Evolutionary conservation across 2,888 invertebrate species (phyloP).

Genomic region (Capitulum mitella): DNA sequence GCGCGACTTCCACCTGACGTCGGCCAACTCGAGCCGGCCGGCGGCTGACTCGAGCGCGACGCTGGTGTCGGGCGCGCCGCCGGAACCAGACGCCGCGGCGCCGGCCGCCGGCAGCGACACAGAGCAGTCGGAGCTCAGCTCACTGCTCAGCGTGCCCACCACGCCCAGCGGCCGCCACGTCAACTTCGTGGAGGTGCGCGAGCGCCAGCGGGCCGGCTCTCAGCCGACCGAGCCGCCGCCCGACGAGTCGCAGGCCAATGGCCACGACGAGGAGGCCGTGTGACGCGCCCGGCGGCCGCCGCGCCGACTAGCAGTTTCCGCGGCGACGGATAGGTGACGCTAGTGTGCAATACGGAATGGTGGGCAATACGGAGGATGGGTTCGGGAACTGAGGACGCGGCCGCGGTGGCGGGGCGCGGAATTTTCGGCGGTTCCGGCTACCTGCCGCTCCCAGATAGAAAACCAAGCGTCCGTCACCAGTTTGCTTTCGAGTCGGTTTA

Average conservation of each 20-base stretch:
- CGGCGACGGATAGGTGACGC: neutral
- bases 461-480: neutral
- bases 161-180: conserved; percentile 7
- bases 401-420: neutral
- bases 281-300: neutral
- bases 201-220: neutral
- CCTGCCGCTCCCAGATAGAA: neutral
- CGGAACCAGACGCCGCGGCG: neutral
- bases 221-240: neutral
- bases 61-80: neutral
- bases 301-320: neutral
- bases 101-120: neutral
- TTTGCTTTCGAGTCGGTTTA: neutral
- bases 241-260: neutral
- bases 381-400: neutral
- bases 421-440: neutral
- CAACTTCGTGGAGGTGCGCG: conserved; percentile 13
- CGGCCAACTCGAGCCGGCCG: neutral
- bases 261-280: neutral
- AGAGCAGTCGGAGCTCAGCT: neutral
- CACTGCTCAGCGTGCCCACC: conserved; percentile 7
- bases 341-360: neutral
- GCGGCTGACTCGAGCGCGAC: neutral
- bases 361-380: neutral
- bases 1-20: neutral